A percentile compares a stretch with the other conserved stretches of the same genome.
These are phyloP conservation scores for Ochropleura plecta DNA, from an alignment of 2,888 invertebrate species.

Conservation along the genomic window DNA sequence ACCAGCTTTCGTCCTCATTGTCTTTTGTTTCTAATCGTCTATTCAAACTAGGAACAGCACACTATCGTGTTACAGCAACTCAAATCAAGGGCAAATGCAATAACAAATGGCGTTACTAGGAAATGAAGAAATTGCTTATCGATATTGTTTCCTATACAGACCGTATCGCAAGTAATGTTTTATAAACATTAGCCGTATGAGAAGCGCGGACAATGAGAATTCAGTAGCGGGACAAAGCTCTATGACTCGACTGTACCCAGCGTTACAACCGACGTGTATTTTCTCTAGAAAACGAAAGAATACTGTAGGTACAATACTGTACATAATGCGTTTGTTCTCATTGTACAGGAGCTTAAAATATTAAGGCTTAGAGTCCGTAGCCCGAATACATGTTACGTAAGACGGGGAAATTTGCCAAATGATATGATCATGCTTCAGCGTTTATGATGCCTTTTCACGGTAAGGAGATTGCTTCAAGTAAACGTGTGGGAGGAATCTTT, in stretches of 20 bases:
- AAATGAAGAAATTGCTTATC: constrained; percentile 76
- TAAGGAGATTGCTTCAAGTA: constrained; percentile 13
- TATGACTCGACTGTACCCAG: constrained; percentile 25
- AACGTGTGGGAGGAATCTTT: neutral
- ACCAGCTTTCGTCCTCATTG: neutral
- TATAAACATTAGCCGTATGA: constrained; percentile 73
- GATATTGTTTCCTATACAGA: constrained; percentile 71
- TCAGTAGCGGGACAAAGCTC: constrained; percentile 53
- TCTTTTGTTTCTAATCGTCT: constrained; percentile 14
- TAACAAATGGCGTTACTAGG: constrained; percentile 71
- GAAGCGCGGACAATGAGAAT: constrained; percentile 60
- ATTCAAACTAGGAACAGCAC: constrained; percentile 13
- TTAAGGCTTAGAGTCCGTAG: constrained; percentile 41
- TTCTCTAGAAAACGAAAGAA: constrained; percentile 49
- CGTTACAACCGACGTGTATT: constrained; percentile 38
- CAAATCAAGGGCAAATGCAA: constrained; percentile 66
- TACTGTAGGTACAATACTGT: constrained; percentile 19
- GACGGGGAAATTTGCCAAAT: constrained; percentile 39
- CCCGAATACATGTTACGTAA: constrained; percentile 39
- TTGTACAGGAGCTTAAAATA: constrained; percentile 57
- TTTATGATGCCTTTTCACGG: constrained; percentile 38
- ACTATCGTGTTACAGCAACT: constrained; percentile 52
- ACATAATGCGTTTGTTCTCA: constrained; percentile 49
- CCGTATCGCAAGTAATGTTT: constrained; percentile 73
- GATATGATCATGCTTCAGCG: constrained; percentile 32